phyloP scores from a whole-genome alignment of 2,797 vertebrate genomes.

The Aplochiton taeniatus region DNA sequence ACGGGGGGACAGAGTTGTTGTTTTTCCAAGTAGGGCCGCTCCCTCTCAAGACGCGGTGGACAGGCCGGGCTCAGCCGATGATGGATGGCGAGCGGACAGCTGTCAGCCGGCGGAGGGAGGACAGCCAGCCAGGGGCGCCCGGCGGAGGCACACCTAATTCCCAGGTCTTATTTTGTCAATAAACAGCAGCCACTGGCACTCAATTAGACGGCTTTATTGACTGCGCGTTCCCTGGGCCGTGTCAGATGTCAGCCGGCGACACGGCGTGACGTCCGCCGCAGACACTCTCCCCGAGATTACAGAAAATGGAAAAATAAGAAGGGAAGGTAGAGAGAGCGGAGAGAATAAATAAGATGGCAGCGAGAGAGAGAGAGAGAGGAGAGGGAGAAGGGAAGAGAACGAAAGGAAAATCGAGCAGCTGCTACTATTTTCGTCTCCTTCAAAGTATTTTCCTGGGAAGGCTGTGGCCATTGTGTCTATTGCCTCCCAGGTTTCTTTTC shows the following conservation, averaged over 20 bases:
- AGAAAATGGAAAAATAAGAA: slow-evolving; percentile 62
- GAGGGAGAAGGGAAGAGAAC: slow-evolving; percentile 27
- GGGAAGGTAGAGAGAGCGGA: slow-evolving; percentile 2
- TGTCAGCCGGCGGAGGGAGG: slow-evolving; percentile 42
- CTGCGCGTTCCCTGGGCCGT: slow-evolving; percentile 61
- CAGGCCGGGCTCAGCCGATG: slow-evolving; percentile 45
- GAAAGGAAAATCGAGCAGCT: not conserved
- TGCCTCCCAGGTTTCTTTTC: not conserved
- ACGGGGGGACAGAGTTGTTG: slow-evolving; percentile 33
- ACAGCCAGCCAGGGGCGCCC: slow-evolving; percentile 2
- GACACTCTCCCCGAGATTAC: slow-evolving; percentile 62
- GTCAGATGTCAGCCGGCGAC: slow-evolving; percentile 71
- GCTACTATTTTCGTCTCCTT: slow-evolving; percentile 21
- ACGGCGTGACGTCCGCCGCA: slow-evolving; percentile 46
- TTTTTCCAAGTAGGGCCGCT: slow-evolving; percentile 34
- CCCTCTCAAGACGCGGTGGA: slow-evolving; percentile 45
- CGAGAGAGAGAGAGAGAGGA: slow-evolving; percentile 17
- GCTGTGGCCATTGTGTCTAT: slow-evolving; percentile 27
- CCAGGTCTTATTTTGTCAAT: slow-evolving; percentile 78
- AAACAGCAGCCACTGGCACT: slow-evolving; percentile 75
- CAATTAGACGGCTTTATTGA: slow-evolving; percentile 78
- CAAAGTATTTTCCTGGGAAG: slow-evolving; percentile 23
- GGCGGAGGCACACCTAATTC: slow-evolving; percentile 67
- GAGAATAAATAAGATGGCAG: slow-evolving; percentile 7
- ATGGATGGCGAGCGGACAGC: slow-evolving; percentile 70